These are phyloP conservation scores for Epinephelus fuscoguttatus DNA, from an alignment of 2,113 vertebrate species.

Conservation along the genomic window DNA sequence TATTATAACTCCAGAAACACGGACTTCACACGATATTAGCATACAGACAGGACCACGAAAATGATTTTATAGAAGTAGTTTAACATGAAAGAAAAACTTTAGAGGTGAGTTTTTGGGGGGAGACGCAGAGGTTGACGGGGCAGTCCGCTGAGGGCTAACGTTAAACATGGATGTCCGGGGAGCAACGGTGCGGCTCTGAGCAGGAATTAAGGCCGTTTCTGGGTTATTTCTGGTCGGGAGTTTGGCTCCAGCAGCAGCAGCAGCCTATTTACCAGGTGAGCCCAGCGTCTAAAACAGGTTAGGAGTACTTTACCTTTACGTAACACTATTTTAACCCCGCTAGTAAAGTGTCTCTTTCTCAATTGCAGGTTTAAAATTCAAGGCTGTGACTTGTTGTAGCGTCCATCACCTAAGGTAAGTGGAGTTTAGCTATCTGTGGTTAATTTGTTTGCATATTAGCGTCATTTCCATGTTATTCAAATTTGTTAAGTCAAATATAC, in stretches of 20 bases:
- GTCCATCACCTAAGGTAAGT: constrained; percentile 40
- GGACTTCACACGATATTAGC: not conserved
- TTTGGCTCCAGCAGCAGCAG: constrained; percentile 6
- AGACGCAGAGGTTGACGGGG: constrained; percentile 38
- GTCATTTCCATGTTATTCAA: not conserved
- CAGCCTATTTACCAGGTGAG: constrained; percentile 49
- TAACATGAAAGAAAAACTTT: constrained; percentile 46
- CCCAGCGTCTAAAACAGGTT: not conserved
- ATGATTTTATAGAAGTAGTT: fast-evolving
- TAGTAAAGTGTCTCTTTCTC: not conserved
- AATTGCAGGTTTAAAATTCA: constrained; percentile 21
- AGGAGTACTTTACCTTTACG: not conserved
- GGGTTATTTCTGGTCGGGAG: constrained; percentile 32
- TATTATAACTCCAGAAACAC: not conserved
- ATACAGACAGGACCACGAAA: not conserved
- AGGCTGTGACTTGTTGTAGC: not conserved
- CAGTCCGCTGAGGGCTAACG: not conserved
- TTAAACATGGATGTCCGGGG: constrained; percentile 77
- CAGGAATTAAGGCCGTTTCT: constrained; percentile 66
- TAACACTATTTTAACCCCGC: not conserved
- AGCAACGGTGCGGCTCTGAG: constrained; percentile 66
- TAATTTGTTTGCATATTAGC: not conserved
- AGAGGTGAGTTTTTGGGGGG: constrained; percentile 18
- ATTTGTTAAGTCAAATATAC: not conserved
- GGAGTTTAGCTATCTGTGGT: not conserved